Percentiles rank a stretch among this genome's conserved stretches.
phyloP scores from a whole-genome alignment of 2,888 invertebrate species.

The Latrodectus elegans region DNA sequence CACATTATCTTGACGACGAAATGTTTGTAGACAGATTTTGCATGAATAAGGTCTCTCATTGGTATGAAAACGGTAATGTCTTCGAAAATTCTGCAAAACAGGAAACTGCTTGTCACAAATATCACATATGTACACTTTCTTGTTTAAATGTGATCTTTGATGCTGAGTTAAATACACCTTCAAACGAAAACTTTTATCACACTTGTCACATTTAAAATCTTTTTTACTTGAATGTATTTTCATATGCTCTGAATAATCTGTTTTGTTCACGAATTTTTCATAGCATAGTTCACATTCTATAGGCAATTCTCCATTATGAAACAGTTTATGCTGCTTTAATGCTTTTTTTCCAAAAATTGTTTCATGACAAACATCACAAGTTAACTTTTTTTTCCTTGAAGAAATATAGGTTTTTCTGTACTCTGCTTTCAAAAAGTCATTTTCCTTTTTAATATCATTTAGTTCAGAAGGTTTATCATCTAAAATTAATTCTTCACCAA shows the following conservation, averaged over 20 bases:
- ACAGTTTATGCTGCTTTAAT: background rate
- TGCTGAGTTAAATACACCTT: background rate
- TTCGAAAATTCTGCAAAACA: background rate
- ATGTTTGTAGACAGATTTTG: background rate
- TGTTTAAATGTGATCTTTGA: background rate
- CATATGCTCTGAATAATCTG: background rate
- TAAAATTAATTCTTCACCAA: too few species aligned
- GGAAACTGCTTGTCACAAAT: background rate
- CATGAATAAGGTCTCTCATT: background rate
- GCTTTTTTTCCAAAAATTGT: too few species aligned
- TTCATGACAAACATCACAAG: too few species aligned
- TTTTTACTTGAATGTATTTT: background rate
- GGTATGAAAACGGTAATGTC: background rate
- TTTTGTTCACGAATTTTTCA: background rate
- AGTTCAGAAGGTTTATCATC: too few species aligned
- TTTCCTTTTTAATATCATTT: too few species aligned
- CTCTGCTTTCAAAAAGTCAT: too few species aligned
- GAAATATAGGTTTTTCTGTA: too few species aligned
- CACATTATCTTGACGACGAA: background rate
- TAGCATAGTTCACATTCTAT: background rate
- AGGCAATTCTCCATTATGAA: background rate
- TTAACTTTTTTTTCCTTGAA: too few species aligned
- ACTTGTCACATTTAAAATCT: background rate
- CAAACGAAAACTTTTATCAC: background rate
- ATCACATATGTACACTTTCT: background rate